These are phyloP conservation scores for Ovibos moschatus DNA, from an alignment of 2,113 vertebrate species.

Conservation along the genomic window DNA sequence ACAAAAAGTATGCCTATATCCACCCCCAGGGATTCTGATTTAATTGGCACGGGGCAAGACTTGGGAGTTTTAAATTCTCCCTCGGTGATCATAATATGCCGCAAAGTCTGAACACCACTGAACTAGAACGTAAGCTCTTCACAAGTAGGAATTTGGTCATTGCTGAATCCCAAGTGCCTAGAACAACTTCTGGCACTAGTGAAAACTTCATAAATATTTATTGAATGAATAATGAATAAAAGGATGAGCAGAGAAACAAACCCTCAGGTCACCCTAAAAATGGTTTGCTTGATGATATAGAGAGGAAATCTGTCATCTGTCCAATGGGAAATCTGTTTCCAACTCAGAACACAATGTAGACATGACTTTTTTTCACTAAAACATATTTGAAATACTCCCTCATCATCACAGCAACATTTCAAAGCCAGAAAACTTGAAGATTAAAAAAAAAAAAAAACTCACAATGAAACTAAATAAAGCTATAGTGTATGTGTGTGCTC, in stretches of 20 bases:
- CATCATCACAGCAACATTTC: neutral
- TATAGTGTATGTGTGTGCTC: neutral
- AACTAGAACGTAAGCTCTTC: neutral
- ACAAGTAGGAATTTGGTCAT: neutral
- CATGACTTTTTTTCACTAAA: neutral
- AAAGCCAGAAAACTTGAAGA: neutral
- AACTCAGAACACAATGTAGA: neutral
- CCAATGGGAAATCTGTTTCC: neutral
- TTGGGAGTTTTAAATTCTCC: neutral
- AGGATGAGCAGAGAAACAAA: neutral
- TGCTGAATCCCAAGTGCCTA: neutral
- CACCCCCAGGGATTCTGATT: neutral
- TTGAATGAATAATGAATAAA: neutral
- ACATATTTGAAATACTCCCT: neutral
- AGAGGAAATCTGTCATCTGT: neutral
- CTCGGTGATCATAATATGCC: neutral
- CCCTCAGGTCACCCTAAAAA: neutral
- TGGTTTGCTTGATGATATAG: neutral
- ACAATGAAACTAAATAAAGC: neutral
- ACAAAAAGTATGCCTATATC: neutral
- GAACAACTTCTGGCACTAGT: neutral
- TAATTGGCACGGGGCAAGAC: neutral
- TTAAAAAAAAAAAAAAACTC: neutral
- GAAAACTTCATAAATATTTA: conserved; percentile 36
- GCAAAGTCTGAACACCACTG: neutral